Evolutionary conservation across 1,140 invertebrate genomes (phyloP).

Genomic region (Cyrtorhinus lividipennis): DNA sequence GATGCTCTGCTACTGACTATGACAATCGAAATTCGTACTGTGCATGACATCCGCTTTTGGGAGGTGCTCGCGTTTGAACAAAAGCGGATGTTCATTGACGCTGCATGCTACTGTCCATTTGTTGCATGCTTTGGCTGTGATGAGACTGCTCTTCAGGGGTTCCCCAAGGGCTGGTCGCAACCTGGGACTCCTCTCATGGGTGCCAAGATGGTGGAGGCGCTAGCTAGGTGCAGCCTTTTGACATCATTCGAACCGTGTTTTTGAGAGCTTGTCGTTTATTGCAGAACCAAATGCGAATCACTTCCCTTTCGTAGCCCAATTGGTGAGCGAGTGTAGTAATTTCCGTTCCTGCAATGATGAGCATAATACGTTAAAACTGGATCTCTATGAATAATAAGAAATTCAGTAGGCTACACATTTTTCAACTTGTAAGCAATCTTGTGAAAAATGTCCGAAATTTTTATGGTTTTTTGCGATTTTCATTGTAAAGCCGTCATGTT

Average conservation of each 20-base stretch:
- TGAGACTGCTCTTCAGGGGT: not conserved
- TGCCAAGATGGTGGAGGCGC: constrained; percentile 15
- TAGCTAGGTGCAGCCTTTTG: constrained; percentile 41
- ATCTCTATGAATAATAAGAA: not conserved
- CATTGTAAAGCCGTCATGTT: no score
- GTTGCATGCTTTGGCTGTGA: no score
- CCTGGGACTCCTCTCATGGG: not conserved
- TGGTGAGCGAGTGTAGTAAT: constrained; percentile 90
- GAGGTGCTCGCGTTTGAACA: no score
- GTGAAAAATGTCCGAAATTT: no score
- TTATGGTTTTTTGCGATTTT: no score
- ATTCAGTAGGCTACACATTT: no score
- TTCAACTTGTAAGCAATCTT: no score
- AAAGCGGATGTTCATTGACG: no score
- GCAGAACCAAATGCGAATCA: constrained; percentile 98
- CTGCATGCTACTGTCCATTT: no score
- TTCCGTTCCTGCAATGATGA: constrained; percentile 66
- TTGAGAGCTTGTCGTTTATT: constrained; percentile 95
- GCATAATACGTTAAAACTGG: constrained; percentile 16
- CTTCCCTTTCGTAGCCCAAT: constrained; percentile 90
- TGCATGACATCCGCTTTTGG: no score
- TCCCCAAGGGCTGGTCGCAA: not conserved
- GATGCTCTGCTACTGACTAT: no score
- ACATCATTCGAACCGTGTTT: constrained; percentile 86
- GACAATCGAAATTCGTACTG: no score